Evolutionary conservation across 1,140 invertebrate species (phyloP), one percentile per base, ranked within the genome.

Genomic region (Brachionus rotundiformis): DNA sequence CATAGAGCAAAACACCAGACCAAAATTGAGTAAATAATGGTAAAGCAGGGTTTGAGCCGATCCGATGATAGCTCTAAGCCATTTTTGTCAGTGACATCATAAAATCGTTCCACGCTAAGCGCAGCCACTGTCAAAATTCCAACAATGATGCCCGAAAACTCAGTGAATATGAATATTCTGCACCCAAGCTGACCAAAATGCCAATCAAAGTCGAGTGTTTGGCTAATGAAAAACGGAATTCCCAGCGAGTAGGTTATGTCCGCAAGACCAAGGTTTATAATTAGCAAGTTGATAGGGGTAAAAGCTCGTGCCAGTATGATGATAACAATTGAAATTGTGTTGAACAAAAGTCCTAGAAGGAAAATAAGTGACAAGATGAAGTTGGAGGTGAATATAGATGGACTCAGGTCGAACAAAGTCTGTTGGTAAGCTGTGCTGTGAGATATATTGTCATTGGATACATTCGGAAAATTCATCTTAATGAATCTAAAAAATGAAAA

Each of bases 151-250:
- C 76, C 76, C 5, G 29, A 59, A 10, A 79, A 79, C 19, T 79
- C 76, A 16, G 76, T 79, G 25, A 79, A 79, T 61, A 79, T 79
- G 33, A 79, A 79, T 41, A 79, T 63, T 79, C 36, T 79, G n/a
- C 76, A 79, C 0, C 76, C 76, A 2, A 79, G 5, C n/a, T 33
- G 44, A 23, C 76, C 76, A 33, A 59, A 59, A 19, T 11, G 27
- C 76, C 76, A 79, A 11, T 79, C 33, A 25, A 59, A 63, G n/a
- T 79, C 41, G 27, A 79, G 29, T 2, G 36, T 59, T 79, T 79
- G 76, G 47, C 76, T 79, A 6, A 79, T 54, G 41, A 79, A 79
- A 54, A 79, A 63, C 25, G 76, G 76, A 59, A 79, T 79, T 8
- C 76, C 76, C 33, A 79, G 33, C 8, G 76, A 59, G 25, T 79